Evolutionary conservation across 2,888 invertebrate genomes (phyloP), one percentile per base, ranked within the genome.

Genomic region (Hirtodrosophila confusa): DNA sequence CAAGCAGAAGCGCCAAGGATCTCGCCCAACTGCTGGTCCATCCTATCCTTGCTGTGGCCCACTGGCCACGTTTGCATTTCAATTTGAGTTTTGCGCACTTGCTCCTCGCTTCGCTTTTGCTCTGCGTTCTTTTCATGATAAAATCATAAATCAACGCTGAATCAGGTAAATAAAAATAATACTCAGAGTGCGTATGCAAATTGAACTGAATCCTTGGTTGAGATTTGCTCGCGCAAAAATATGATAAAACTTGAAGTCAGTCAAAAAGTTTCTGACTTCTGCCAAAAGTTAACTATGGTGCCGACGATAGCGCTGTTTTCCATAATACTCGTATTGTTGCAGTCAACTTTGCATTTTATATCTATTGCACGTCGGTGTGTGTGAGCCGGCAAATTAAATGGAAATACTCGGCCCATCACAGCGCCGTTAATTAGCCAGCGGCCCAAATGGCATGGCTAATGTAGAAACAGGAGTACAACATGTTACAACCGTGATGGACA

Each of bases 121-220:
- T 11, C 29, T 29, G 7, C 6, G 17, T 10, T 36, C 43, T 27
- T 54, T 51, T 11, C 9, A 11, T 39, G 88, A 82, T 87, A 80
- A 85, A 87, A 88, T 88, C 86, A 88, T 86, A 86, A 86, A 88
- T 86, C 86, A 87, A 75, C 86, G 88, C 78, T 69, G 83, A 82
- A 83, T 80, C 83, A 86, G 88, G 86, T 88, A 87, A 86, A 87
- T 86, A 88, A 86, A 86, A 86, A 80, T 87, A 79, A 76, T 83
- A 76, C 76, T 78, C 74, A 61, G 80, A 84, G 66, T 75, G 80
- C 80, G 88, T 82, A 85, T 85, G 88, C 84, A 85, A 85, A 85
- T 86, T 86, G 75, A 79, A 83, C 83, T 47, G 66, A 86, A 65
- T 70, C 69, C 6, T 69, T 71, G 45, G 50, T 78, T 62, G 75